Evolutionary conservation across 2,888 invertebrate genomes (phyloP).

Genomic region (Lysandra bellargus): DNA sequence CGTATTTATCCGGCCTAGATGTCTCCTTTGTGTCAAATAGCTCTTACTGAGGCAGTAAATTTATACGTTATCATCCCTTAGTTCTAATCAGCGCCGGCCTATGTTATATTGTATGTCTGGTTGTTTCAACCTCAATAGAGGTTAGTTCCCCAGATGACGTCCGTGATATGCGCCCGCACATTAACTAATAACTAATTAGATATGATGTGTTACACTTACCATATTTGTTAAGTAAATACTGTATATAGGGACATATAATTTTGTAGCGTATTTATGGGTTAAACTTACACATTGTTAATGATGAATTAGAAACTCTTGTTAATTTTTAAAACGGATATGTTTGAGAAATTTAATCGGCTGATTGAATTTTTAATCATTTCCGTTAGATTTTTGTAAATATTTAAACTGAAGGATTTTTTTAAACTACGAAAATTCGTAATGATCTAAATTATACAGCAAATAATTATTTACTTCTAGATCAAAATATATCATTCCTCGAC

Average conservation of each 20-base stretch:
- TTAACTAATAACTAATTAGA: constrained; percentile 25
- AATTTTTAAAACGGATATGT: no score
- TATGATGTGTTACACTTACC: constrained; percentile 18
- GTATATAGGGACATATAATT: no score
- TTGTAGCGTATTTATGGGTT: no score
- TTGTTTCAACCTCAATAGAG: constrained; percentile 41
- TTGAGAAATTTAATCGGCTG: no score
- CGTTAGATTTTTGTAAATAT: no score
- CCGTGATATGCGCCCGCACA: constrained; percentile 33
- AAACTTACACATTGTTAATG: no score
- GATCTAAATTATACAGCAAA: neutral
- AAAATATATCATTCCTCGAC: neutral
- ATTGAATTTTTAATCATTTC: no score
- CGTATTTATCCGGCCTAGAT: no score
- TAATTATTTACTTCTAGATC: neutral
- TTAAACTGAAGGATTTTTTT: no score
- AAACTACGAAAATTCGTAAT: no score
- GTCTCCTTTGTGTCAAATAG: no score
- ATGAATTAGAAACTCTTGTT: no score
- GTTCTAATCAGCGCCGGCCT: neutral
- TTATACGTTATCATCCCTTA: neutral
- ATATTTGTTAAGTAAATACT: neutral
- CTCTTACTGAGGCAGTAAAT: neutral
- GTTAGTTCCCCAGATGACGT: constrained; percentile 39
- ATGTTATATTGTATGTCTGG: neutral